Evolutionary conservation across 2,113 vertebrate species (phyloP), one percentile per base, ranked within the genome.

Genomic region (Saccopteryx leptura): DNA sequence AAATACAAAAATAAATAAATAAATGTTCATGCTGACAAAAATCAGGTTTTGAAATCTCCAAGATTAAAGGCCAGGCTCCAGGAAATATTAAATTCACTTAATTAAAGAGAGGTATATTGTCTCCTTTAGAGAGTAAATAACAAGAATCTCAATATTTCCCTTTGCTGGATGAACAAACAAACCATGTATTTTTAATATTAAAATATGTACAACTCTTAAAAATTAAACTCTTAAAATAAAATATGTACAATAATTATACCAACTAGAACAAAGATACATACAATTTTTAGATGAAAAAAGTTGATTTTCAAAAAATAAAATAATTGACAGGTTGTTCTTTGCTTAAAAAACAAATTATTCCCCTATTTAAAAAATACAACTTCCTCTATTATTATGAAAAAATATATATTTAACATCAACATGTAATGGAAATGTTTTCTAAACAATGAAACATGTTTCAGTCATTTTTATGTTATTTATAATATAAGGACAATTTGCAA

Each of bases 381-480:
- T 69, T 74, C n/a, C 23, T 88, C 56, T 46, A 50, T 6, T 13
- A 84, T 24, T 90, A 46, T 71, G 39, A 86, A 85, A 90, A 88
- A 92, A 33, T 46, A 28, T 75, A 39, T 79, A 83, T 88, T 90
- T 93, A 28, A 90, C 15, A 93, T 85, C 11, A 74, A 48, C 13
- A 82, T 58, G 88, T 39, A 78, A 60, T 78, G n/a, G 33, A 72
- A 96, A 82, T 60, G 26, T 11, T 93, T 94, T 92, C 91, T 17
- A 87, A 83, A 88, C 24, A 80, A 95, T 88, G 63, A 78, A 82
- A 90, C 81, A 89, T 50, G 15, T 39, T 95, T 65, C 12, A 56
- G n/a, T 68, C 14, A 87, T 2, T 95, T 95, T 90, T 93, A 93
- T 85, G 48, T 76, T 63, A 78, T 94, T 84, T 12, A 78, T 50